Evolutionary conservation across 2,113 vertebrate genomes (phyloP), one percentile per base, ranked within the genome.

Genomic region (Burhinus bistriatus): DNA sequence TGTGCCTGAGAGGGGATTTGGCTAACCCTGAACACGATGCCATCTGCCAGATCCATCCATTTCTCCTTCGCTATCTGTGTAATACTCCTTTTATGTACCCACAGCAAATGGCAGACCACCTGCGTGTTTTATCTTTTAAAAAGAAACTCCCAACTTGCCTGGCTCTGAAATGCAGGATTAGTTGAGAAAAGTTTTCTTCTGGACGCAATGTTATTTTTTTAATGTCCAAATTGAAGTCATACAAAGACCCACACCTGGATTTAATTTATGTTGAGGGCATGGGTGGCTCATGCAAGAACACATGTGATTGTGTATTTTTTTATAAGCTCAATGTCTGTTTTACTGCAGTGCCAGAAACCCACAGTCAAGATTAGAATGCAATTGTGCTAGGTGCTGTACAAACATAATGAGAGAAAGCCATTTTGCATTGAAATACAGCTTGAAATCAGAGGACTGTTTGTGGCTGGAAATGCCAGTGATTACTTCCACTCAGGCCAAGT

Each of bases 31-130:
- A 96, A 58, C 88, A 83, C 8, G 52, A 72, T 90, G 81, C 89
- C 91, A 82, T 96, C 93, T 94, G 95, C 89, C 52, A 89, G 62
- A 73, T 79, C 87, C 59, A 93, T 96, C 93, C 89, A 92, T 40
- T 93, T 87, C 71, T 93, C 76, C 86, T 93, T 75, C 12, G 4
- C 61, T 96, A 15, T 90, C 68, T 93, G 47, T 92, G 47, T 90
- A 90, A 90, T 90, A 62, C 51, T 94, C 34, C 72, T 92, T 81
- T 95, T 93, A 91, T 94, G 65, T 64, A 89, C 61, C 57, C 83
- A 95, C 92, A 97, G 72, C 96, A 95, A 92, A 97, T 93, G 94
- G 83, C 65, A 95, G 72, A 84, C 92, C 96, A 96, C 92, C 94
- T 96, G 95, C 0, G 0, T 91, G 57, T 85, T 90, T 93, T 79